phyloP scores from a whole-genome alignment of 2,113 vertebrate genomes.

The Choloepus hoffmanni region DNA sequence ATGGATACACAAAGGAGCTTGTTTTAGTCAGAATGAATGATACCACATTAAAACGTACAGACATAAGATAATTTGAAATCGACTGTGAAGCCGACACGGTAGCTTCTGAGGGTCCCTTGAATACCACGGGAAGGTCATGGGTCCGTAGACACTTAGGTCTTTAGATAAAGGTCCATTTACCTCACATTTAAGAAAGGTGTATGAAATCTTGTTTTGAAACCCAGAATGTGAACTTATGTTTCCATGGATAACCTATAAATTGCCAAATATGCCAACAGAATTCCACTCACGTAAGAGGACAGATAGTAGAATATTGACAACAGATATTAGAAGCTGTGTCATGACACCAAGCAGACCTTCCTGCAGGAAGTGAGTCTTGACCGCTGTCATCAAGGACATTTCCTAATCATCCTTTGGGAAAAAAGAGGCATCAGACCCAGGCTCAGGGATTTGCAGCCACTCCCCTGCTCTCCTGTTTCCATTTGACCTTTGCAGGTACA shows the following conservation, averaged over 20 bases:
- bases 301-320: background rate
- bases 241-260: background rate
- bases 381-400: background rate
- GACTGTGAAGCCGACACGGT: background rate
- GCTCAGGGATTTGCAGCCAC: rapidly evolving
- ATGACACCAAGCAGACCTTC: background rate
- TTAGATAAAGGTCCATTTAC: background rate
- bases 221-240: background rate
- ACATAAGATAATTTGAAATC: background rate
- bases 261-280: background rate
- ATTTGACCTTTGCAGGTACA: background rate
- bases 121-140: no score
- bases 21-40: background rate
- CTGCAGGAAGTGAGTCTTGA: background rate
- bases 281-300: background rate
- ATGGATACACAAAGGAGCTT: no score
- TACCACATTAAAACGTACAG: background rate
- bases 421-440: no score
- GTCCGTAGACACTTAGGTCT: background rate
- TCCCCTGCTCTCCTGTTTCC: background rate
- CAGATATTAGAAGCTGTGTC: no score
- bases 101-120: background rate
- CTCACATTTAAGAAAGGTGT: background rate
- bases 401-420: background rate
- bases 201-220: background rate